These are phyloP conservation scores for Drosophila persimilis DNA, from an alignment of 1,140 invertebrate genomes.

Conservation along the genomic window DNA sequence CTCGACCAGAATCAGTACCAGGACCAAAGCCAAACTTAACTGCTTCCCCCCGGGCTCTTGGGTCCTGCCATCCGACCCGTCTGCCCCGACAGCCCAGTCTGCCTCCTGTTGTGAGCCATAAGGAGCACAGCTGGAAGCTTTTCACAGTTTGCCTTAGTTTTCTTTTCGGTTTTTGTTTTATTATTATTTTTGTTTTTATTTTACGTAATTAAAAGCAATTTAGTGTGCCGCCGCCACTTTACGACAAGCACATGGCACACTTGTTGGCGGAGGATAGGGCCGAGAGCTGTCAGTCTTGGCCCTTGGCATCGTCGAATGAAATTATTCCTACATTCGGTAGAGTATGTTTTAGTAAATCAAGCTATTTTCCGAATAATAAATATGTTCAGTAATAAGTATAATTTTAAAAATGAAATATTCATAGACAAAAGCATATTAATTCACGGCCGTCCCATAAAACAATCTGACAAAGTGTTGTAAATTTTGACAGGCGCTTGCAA, in stretches of 20 bases:
- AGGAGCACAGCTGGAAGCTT: constrained; percentile 37
- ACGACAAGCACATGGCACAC: constrained; percentile 24
- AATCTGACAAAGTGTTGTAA: constrained; percentile 29
- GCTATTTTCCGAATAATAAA: too few species aligned
- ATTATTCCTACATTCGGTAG: too few species aligned
- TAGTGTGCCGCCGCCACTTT: not conserved
- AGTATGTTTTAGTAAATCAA: too few species aligned
- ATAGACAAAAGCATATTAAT: constrained; percentile 15
- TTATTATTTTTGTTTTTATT: constrained; percentile 37
- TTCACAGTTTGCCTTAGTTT: constrained; percentile 21
- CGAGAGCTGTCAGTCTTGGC: too few species aligned
- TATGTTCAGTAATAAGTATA: too few species aligned
- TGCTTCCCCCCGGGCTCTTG: constrained; percentile 3
- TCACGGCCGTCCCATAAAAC: constrained; percentile 1
- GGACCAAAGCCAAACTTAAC: constrained; percentile 14
- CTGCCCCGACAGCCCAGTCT: constrained; percentile 29
- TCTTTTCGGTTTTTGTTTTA: constrained; percentile 20
- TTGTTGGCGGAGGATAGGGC: too few species aligned
- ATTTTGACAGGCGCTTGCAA: constrained; percentile 32
- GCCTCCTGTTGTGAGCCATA: constrained; percentile 41
- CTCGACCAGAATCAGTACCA: constrained; percentile 11
- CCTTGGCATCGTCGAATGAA: too few species aligned
- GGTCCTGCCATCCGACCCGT: not conserved
- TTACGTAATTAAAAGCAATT: constrained; percentile 67
- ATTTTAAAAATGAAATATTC: too few species aligned